phyloP scores from a whole-genome alignment of 2,888 invertebrate species.

The Drosophila testacea region DNA sequence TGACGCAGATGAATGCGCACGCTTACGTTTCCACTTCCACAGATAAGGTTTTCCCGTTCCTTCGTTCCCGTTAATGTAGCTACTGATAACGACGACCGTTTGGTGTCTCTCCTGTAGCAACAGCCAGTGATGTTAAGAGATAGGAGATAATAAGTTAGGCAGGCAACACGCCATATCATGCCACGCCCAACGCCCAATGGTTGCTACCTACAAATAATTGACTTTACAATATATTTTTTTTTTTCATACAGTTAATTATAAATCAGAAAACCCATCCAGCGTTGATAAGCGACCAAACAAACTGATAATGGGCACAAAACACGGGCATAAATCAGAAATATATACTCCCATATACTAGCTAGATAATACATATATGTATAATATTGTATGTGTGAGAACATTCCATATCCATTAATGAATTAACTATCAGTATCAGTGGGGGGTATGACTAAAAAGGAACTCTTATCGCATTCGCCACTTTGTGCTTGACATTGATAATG shows the following conservation, averaged over 20 bases:
- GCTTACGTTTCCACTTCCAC: constrained; percentile 4
- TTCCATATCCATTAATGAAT: constrained; percentile 65
- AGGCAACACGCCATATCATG: constrained; percentile 56
- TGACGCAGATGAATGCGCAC: constrained; percentile 48
- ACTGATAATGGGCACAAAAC: constrained; percentile 22
- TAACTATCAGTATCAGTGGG: constrained; percentile 18
- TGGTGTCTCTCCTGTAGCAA: constrained; percentile 18
- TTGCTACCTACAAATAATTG: constrained; percentile 54
- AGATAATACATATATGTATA: background rate
- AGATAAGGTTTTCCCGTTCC: constrained; percentile 16
- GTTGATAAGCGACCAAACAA: constrained; percentile 21
- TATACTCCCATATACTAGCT: constrained; percentile 5
- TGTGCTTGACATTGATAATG: constrained; percentile 74
- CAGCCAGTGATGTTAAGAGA: constrained; percentile 20
- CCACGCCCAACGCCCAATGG: constrained; percentile 44
- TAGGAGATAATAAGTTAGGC: constrained; percentile 17
- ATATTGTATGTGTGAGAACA: constrained; percentile 1
- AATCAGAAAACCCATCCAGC: constrained; percentile 37
- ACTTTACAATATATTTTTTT: constrained; percentile 17
- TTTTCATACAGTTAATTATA: constrained; percentile 53
- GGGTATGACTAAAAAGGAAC: constrained; percentile 20
- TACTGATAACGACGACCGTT: constrained; percentile 10
- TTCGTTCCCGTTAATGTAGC: background rate
- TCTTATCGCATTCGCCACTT: constrained; percentile 48
- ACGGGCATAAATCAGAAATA: constrained; percentile 10